Conservation (phyloP, 2,113 vertebrate genomes). For the Casuarius casuarius region DNA sequence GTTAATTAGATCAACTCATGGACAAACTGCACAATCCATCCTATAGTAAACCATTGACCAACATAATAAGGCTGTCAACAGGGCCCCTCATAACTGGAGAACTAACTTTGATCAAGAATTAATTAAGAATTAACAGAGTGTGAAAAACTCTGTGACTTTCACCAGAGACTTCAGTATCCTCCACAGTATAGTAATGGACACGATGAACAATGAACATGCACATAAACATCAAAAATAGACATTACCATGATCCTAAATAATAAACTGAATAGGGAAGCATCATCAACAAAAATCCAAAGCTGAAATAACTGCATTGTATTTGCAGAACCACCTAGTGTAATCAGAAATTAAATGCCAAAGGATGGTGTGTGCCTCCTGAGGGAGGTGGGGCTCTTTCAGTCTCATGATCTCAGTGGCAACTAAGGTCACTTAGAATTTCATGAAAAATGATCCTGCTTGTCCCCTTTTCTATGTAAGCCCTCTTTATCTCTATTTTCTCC, state of each 20-base stretch:
- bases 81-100: not conserved
- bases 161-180: not conserved
- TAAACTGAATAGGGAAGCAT: not conserved
- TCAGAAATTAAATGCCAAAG: not conserved
- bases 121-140: not conserved
- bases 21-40: not conserved
- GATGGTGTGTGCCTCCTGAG: not conserved
- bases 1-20: not conserved
- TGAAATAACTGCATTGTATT: not conserved
- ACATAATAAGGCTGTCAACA: not conserved
- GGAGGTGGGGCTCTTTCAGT: not conserved
- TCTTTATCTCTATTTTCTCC: not conserved
- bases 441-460: not conserved
- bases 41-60: not conserved
- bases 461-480: not conserved
- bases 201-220: accelerated
- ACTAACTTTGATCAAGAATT: not conserved
- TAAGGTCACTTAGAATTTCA: not conserved
- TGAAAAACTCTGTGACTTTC: not conserved
- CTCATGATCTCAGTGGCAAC: not conserved
- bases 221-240: not conserved
- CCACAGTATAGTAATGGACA: not conserved
- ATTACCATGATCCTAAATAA: not conserved
- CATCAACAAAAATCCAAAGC: not conserved
- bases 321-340: not conserved